A percentile compares a stretch with the other conserved stretches of the same genome.
Evolutionary conservation across 2,113 vertebrate species (phyloP).

Genomic region (Paracanthobrama guichenoti): DNA sequence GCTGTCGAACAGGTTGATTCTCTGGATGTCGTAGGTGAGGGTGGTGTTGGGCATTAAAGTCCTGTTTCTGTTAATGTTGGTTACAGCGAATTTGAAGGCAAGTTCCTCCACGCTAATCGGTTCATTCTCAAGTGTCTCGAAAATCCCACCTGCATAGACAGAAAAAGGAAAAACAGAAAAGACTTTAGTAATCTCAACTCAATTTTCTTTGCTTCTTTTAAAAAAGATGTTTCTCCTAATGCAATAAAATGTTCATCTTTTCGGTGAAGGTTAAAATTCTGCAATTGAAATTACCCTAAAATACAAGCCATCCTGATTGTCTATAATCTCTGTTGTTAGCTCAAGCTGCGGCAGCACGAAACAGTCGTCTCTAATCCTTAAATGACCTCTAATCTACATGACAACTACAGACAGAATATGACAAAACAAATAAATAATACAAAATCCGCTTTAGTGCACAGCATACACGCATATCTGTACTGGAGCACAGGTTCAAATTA

Average conservation of each 20-base stretch:
- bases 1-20: slow-evolving; percentile 96
- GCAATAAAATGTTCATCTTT: neutral
- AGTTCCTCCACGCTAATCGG: slow-evolving; percentile 94
- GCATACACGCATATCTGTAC: neutral
- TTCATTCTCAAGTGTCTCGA: slow-evolving; percentile 96
- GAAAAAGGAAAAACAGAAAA: neutral
- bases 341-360: neutral
- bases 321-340: neutral
- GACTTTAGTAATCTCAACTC: neutral
- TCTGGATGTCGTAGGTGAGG: slow-evolving; percentile 97
- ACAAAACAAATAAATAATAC: neutral
- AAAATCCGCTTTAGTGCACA: neutral
- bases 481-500: neutral
- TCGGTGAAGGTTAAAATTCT: neutral
- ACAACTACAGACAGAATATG: neutral
- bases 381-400: neutral
- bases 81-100: slow-evolving; percentile 98
- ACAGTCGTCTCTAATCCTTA: slow-evolving; percentile 6
- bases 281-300: neutral
- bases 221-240: neutral
- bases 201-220: neutral
- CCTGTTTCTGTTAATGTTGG: slow-evolving; percentile 95
- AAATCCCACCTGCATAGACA: slow-evolving; percentile 89
- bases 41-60: slow-evolving; percentile 98
- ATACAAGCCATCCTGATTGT: neutral